Evolutionary conservation across 2,888 invertebrate genomes (phyloP), one percentile per base, ranked within the genome.

Genomic region (Laspeyria flexula): DNA sequence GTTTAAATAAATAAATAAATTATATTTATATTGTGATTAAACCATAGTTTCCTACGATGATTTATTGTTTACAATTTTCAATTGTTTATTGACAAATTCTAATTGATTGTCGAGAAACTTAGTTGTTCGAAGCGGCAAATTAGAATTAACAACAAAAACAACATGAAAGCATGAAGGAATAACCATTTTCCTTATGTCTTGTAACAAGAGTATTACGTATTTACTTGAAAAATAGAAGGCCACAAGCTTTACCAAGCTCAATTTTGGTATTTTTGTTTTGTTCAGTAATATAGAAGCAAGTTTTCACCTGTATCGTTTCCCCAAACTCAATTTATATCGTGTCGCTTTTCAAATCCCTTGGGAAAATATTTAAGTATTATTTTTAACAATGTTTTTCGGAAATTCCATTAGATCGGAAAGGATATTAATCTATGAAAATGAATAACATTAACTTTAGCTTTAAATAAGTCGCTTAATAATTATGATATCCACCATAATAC

Each of bases 301-400:
- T 39, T 53, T 50, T 31, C 54, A 64, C 44, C 53, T 44, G 39
- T 45, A 21, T 31, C 38, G 15, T 15, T 48, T 60, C 33, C 23
- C 29, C 12, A 59, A 61, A 64, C 45, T 47, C 44, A 53, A 61
- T 58, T 58, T 53, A 31, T 35, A 44, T 4, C 34, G 25, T 39
- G 53, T 49, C 21, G 11, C 13, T 44, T 44, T 53, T 27, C 21
- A 45, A 45, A 2, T 29, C 29, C 9, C 13, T 27, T n/a, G 0
- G n/a, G 21, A 34, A 15, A 33, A 38, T 29, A 31, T 25, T 45
- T 33, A 6, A 38, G 39, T 23, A 38, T n/a, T 33, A 10, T 16
- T 45, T 44, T 44, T 15, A 9, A 11, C 33, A 6, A 0, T 18
- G 6, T 38, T 1, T 21, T 37, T 45, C 16, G 39, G 10, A 3